Evolutionary conservation across 2,888 invertebrate species (phyloP), one percentile per base, ranked within the genome.

Genomic region (Chymomyza procnemis): DNA sequence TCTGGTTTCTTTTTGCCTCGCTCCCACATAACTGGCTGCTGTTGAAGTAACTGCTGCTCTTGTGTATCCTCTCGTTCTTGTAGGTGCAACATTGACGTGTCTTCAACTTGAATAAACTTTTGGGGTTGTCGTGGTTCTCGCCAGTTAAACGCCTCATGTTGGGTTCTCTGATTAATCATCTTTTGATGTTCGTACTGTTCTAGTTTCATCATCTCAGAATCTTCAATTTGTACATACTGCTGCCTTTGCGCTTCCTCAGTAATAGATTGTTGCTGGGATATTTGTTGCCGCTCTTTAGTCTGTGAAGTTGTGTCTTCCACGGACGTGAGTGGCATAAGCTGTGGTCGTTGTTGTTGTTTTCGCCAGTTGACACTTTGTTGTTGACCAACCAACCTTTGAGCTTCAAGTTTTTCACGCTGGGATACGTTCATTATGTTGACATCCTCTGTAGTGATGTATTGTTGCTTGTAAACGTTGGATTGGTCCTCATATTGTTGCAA

Each of bases 11-110:
- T 90, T 64, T 88, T 90, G 1, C 91, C 91, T 14, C 89, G 88
- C 26, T 90, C 91, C 91, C 92, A 92, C 74, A 84, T 78, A 1
- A 88, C 82, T 0, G 90, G 85, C 83, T 88, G 73, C n/a, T 88
- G 87, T 67, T 90, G 86, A 52, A 86, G 74, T 12, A 89, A 70
- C 21, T 83, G 80, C 3, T 83, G 78, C 19, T 86, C 73, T n/a
- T 89, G 88, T 41, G 88, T 87, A 0, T 89, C 75, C 78, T 90
- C 71, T 64, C 83, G 73, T 59, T 89, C 81, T 62, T 80, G 82
- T 0, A 88, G 30, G 1, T 86, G 76, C 2, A 89, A 61, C 59
- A 88, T 66, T 1, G 87, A 74, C 0, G 88, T 79, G 21, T 90
- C 90, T 60, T 88, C 78, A 56, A 85, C 60, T 66, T 90, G 85